Conservation (phyloP, 2,113 vertebrate species). For the Falco punctatus region DNA sequence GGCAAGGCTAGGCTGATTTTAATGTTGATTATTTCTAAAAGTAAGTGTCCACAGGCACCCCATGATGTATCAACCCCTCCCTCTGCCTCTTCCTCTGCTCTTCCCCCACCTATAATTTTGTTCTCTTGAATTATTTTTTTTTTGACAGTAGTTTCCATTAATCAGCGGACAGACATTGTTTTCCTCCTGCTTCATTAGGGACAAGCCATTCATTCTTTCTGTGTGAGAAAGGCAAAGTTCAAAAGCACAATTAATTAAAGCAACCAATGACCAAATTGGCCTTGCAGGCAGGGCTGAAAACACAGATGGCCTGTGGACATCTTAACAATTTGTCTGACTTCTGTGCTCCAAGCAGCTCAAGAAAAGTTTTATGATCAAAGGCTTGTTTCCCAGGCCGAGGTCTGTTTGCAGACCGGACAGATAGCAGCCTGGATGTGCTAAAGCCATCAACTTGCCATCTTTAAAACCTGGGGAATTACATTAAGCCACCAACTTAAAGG, state of each 20-base stretch:
- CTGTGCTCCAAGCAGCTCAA: background rate
- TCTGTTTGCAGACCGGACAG: background rate
- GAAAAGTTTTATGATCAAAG: background rate
- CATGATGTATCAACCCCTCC: background rate
- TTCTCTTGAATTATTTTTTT: background rate
- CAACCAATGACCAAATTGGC: background rate
- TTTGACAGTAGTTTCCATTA: background rate
- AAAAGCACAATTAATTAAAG: slow-evolving; percentile 24
- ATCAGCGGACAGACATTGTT: background rate
- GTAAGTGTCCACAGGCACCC: background rate
- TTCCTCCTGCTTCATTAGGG: slow-evolving; percentile 9
- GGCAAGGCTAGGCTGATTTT: background rate
- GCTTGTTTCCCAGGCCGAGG: background rate
- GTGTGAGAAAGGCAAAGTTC: background rate
- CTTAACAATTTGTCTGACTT: background rate
- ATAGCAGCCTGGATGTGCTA: background rate
- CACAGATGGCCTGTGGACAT: background rate
- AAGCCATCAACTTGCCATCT: background rate
- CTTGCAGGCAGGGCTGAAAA: background rate
- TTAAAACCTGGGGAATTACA: background rate
- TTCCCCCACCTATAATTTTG: background rate
- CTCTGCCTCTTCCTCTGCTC: background rate
- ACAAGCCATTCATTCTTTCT: background rate
- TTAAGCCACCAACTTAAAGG: background rate
- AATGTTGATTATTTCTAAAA: background rate